Percentiles rank a stretch among this genome's conserved stretches.
phyloP scores from a whole-genome alignment of 2,113 vertebrate species.

The Gasterosteus aculeatus region DNA sequence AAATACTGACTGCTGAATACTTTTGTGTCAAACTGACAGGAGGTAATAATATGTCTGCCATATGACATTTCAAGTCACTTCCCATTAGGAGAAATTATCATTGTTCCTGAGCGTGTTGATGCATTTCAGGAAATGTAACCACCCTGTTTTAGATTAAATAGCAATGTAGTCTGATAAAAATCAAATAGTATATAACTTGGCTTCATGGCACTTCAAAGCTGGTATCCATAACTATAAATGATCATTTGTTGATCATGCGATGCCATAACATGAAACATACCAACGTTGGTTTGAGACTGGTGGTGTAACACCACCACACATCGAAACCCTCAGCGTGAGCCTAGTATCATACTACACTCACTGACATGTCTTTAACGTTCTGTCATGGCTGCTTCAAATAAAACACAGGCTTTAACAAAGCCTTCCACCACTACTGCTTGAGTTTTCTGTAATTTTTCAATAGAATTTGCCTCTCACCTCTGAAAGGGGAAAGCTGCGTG shows the following conservation, averaged over 20 bases:
- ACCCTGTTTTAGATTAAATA: not conserved
- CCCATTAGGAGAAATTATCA: not conserved
- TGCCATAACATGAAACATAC: slow-evolving; percentile 11
- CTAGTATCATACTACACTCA: slow-evolving; percentile 18
- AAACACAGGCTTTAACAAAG: slow-evolving; percentile 1
- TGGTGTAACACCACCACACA: slow-evolving; percentile 22
- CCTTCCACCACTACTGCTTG: not conserved
- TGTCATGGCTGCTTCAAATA: slow-evolving; percentile 21
- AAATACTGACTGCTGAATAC: no score
- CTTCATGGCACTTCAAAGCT: not conserved
- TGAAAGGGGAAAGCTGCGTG: not conserved
- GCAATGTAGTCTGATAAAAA: not conserved
- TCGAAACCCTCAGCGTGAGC: slow-evolving; percentile 19
- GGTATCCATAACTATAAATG: slow-evolving; percentile 19
- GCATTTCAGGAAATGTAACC: not conserved
- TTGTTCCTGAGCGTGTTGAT: not conserved
- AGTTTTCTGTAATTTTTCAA: slow-evolving; percentile 14
- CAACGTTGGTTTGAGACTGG: slow-evolving; percentile 13
- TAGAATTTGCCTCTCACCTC: not conserved
- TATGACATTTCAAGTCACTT: not conserved
- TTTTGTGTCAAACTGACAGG: slow-evolving; percentile 3
- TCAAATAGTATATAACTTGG: not conserved
- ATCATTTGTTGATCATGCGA: slow-evolving; percentile 1
- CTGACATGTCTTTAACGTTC: slow-evolving; percentile 17
- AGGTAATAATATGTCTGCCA: not conserved